These are phyloP conservation scores for Chaetodon trifasciatus DNA, from an alignment of 2,797 vertebrate genomes.

Conservation along the genomic window DNA sequence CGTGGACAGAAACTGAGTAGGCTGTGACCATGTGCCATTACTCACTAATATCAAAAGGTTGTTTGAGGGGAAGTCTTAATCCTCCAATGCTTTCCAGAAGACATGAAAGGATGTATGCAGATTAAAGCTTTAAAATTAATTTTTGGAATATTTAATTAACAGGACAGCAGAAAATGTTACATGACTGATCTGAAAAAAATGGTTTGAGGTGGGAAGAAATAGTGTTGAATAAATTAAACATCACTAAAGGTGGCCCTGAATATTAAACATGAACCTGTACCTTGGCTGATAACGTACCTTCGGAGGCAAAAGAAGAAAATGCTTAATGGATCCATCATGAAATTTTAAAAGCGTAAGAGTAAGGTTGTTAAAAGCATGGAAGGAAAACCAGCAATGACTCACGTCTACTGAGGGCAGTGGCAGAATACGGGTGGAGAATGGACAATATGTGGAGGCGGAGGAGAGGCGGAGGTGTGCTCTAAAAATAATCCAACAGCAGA, in stretches of 20 bases:
- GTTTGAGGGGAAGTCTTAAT: not conserved
- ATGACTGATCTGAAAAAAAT: not conserved
- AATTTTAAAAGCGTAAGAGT: constrained; percentile 50
- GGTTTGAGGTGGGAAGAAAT: constrained; percentile 10
- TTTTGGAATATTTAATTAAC: constrained; percentile 4
- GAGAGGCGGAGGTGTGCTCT: constrained; percentile 47
- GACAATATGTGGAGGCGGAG: constrained; percentile 50
- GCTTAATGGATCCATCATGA: constrained; percentile 64
- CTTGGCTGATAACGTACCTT: constrained; percentile 10
- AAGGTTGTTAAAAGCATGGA: constrained; percentile 44
- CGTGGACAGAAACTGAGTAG: not conserved
- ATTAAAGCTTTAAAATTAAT: not conserved
- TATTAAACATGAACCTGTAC: constrained; percentile 45
- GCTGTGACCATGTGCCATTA: not conserved
- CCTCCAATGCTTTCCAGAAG: not conserved
- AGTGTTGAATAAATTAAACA: constrained; percentile 29
- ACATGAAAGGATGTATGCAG: constrained; percentile 2
- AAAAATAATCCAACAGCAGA: constrained; percentile 65
- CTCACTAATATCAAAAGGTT: not conserved
- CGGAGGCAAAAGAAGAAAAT: not conserved
- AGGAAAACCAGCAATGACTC: constrained; percentile 68
- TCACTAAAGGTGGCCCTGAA: constrained; percentile 19
- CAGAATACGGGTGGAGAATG: constrained; percentile 19
- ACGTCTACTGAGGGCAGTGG: constrained; percentile 33
- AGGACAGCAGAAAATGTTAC: not conserved